Base-by-base conservation (phyloP, 2,888 invertebrate species). In the Rhamnusium bicolor region DNA sequence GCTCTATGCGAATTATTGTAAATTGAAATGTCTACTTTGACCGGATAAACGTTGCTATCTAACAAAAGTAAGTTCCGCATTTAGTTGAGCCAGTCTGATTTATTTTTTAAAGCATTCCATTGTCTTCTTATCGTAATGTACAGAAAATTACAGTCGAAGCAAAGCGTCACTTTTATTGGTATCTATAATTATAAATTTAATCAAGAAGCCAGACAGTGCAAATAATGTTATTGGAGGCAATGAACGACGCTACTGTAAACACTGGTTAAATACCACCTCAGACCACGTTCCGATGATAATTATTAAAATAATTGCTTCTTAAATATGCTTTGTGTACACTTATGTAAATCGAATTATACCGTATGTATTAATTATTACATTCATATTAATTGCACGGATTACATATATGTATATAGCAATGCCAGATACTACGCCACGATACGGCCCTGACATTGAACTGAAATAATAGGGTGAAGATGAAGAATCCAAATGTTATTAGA, bases 131-230 rank as follows among this genome's bases (percentile, higher is more conserved):
- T 68, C 68, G 53, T 27, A 53, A 18, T 65, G 24, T 32, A 70
- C 16, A 72, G 72, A 72, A 72, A 72, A 72, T 72, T 72, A 69
- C 72, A 54, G 62, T 60, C n/a, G 46, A 12, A 46, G 12, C 46
- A 24, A 61, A 27, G 40, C 51, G 27, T 60, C 32, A 1, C 19
- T 54, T 21, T 24, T 24, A 40, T 40, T 56, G 56, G 65, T 24
- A 65, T 53, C 65, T 56, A 54, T 75, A 77, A 76, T 74, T 79
- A 77, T 76, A 80, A 80, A 71, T 76, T 76, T 77, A 78, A 79
- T 80, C 79, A 81, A 80, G 80, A 79, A 79, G 80, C 80, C 84
- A 83, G 83, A 84, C 82, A 83, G 81, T 82, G 80, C 82, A 81
- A 83, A 83, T 80, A 83, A 75, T 81, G 77, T 80, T 81, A 77